These are phyloP conservation scores for Pyrrhopygopsis socrates DNA, from an alignment of 2,888 invertebrate genomes.

Conservation along the genomic window DNA sequence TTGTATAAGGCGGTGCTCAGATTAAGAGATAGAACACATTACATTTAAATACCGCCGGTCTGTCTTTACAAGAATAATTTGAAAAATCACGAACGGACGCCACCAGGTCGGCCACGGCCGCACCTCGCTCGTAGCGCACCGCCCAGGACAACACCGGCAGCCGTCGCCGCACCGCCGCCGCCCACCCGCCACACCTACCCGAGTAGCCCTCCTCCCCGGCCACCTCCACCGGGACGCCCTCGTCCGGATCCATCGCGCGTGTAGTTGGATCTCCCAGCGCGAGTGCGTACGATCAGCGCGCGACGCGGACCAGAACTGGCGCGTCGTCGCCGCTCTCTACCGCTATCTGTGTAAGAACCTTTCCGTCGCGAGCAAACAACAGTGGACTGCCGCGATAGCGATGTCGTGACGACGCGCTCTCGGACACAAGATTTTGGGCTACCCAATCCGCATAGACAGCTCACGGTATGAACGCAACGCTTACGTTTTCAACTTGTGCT, in stretches of 20 bases:
- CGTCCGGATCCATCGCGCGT: slow-evolving; percentile 85
- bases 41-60: no score
- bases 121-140: slow-evolving; percentile 96
- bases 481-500: slow-evolving; percentile 99
- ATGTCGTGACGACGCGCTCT: background rate
- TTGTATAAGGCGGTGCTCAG: no score
- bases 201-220: slow-evolving; percentile 58
- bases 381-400: background rate
- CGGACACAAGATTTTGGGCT: slow-evolving; percentile 99
- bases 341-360: background rate
- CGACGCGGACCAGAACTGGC: slow-evolving; percentile 15
- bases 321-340: background rate
- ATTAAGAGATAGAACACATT: no score
- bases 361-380: background rate
- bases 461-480: slow-evolving; percentile 99
- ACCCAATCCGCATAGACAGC: slow-evolving; percentile 99
- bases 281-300: slow-evolving; percentile 56
- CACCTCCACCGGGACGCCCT: slow-evolving; percentile 83
- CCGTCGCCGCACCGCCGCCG: slow-evolving; percentile 86
- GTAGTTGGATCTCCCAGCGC: background rate
- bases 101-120: slow-evolving; percentile 98
- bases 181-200: slow-evolving; percentile 85
- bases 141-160: slow-evolving; percentile 96
- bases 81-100: slow-evolving; percentile 94
- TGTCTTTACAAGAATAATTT: no score